These are phyloP conservation scores for Lamprologus ornatipinnis DNA, from an alignment of 2,113 vertebrate species.

Conservation along the genomic window DNA sequence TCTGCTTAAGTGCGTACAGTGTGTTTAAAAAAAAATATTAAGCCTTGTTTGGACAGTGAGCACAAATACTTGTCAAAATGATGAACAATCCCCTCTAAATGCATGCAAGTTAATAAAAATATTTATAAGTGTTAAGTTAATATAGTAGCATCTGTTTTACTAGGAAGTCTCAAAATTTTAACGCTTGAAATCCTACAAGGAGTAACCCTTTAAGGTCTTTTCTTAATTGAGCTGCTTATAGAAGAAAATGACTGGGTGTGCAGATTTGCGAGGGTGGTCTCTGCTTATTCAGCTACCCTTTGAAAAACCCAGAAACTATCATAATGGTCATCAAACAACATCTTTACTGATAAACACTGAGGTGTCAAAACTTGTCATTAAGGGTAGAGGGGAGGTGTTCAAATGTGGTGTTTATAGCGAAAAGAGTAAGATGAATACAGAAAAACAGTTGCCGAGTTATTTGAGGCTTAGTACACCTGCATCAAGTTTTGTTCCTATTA, in stretches of 20 bases:
- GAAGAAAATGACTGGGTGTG: background rate
- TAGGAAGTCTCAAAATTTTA: background rate
- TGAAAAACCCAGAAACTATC: background rate
- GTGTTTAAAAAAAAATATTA: background rate
- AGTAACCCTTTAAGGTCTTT: background rate
- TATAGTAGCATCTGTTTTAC: background rate
- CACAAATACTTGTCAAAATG: background rate
- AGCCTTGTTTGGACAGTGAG: background rate
- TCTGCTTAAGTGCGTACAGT: background rate
- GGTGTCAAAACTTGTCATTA: background rate
- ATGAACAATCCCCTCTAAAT: background rate
- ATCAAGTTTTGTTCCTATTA: background rate
- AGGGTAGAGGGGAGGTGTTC: background rate
- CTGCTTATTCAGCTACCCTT: background rate
- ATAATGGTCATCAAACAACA: background rate
- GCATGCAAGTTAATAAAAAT: background rate
- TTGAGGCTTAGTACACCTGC: background rate
- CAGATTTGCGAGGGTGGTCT: background rate
- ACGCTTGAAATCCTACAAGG: background rate
- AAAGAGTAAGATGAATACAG: background rate
- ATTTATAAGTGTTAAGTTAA: background rate
- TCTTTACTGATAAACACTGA: background rate
- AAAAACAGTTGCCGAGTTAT: too few relatives aligned
- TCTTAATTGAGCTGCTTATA: background rate
- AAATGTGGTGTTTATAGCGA: accelerated